Base-by-base conservation (phyloP, 2,888 invertebrate genomes). In the Chaitophorus viminalis region DNA sequence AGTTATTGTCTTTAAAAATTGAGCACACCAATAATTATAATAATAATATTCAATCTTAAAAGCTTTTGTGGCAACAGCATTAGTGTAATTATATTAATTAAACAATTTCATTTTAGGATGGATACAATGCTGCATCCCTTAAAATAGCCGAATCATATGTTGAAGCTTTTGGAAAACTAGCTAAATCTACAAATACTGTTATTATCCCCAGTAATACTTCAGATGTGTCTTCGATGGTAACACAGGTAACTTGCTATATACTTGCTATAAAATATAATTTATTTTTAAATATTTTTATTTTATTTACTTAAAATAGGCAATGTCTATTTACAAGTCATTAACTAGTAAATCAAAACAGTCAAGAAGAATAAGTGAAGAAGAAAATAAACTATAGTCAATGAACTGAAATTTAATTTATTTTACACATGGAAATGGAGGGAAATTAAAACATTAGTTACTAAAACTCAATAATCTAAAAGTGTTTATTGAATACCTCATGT, bases 101-200 rank as follows among this genome's bases (percentile, higher is more conserved):
- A 65, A 29, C 33, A 33, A 82, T 78, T n/a, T 85, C 6, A 52
- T 72, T 86, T 18, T 91, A 95, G 94, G 94, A 96, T 91, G 98
- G 97, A 36, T 94, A 94, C 89, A 95, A 96, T 92, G 99, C 99
- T 0, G 99, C 99, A 3, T 95, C 97, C 0, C 92, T 99, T 70
- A 95, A 95, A 25, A 93, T 99, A 89, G 99, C 99, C 0, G 99
- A 99, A 91, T 97, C 99, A 91, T 99, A 99, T 91, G 97, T 99
- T 70, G 92, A 94, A 33, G 99, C 99, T 25, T 99, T 99, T 92
- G 94, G 96, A 91, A 95, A 98, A 91, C 92, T 99, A 89, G 99
- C 99, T 0, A 95, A 96, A 91, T 95, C 95, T 21, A 96, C 95
- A 91, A 99, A 99, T 92, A 99, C 99, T 0, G 93, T 99, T 89